A percentile compares a stretch with the other conserved stretches of the same genome.
Conservation (phyloP, 2,888 invertebrate genomes). For the Drosophila glabriapex region DNA sequence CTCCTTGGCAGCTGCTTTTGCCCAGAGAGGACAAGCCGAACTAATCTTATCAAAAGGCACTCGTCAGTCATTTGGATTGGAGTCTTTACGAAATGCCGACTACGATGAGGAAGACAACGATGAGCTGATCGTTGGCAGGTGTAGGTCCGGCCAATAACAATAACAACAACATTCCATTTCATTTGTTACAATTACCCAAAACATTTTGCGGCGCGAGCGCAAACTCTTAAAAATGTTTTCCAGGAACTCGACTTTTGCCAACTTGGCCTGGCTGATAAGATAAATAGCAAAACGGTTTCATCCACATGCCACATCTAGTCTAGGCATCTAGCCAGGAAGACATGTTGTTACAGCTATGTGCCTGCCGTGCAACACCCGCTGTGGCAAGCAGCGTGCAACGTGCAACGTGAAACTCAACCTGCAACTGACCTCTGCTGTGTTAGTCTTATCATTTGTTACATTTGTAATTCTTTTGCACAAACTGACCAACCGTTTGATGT, state of each 20-base stretch:
- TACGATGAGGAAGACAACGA: slow-evolving; percentile 12
- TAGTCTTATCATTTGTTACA: slow-evolving; percentile 53
- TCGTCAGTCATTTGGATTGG: slow-evolving; percentile 56
- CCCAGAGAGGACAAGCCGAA: slow-evolving; percentile 39
- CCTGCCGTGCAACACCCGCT: slow-evolving; percentile 57
- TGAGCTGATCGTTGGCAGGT: slow-evolving; percentile 55
- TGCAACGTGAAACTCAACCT: background rate
- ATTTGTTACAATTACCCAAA: slow-evolving; percentile 76
- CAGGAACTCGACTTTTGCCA: slow-evolving; percentile 60
- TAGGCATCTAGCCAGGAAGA: slow-evolving; percentile 30
- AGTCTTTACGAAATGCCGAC: slow-evolving; percentile 50
- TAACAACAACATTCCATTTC: slow-evolving; percentile 28
- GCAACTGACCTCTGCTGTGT: slow-evolving; percentile 5
- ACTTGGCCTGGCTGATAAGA: slow-evolving; percentile 66
- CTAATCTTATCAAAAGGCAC: slow-evolving; percentile 73
- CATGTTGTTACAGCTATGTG: slow-evolving; percentile 32
- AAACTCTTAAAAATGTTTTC: slow-evolving; percentile 38
- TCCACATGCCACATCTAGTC: slow-evolving; percentile 50
- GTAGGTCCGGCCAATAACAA: slow-evolving; percentile 38
- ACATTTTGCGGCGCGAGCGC: slow-evolving; percentile 54
- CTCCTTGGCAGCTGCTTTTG: slow-evolving; percentile 36
- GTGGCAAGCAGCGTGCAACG: slow-evolving; percentile 33
- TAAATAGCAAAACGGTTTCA: slow-evolving; percentile 65
- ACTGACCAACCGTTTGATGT: slow-evolving; percentile 52
- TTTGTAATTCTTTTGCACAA: slow-evolving; percentile 55